These are phyloP conservation scores for Platyscapa corneri DNA, from an alignment of 1,140 invertebrate species.

Conservation along the genomic window DNA sequence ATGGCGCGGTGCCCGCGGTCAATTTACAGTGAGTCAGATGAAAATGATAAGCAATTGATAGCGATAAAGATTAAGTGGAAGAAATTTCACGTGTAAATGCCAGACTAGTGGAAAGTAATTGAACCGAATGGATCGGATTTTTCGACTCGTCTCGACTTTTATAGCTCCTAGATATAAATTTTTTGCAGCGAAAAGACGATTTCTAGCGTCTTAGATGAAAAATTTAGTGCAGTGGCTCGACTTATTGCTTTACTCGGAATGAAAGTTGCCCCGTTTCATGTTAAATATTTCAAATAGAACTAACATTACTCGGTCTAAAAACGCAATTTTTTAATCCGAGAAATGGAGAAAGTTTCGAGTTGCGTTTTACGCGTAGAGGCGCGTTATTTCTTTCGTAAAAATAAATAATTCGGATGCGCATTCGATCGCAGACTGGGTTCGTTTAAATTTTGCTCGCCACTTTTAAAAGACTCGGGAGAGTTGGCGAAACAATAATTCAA, in stretches of 20 bases:
- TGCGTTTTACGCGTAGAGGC: too few relatives aligned
- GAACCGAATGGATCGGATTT: too few relatives aligned
- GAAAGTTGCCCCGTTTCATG: not conserved
- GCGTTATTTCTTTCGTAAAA: not conserved
- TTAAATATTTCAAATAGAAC: not conserved
- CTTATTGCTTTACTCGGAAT: not conserved
- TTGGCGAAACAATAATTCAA: too few relatives aligned
- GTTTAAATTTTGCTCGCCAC: too few relatives aligned
- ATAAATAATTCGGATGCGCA: not conserved
- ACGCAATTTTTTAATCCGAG: not conserved
- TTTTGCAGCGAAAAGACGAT: not conserved
- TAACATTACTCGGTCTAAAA: not conserved
- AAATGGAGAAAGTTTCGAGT: constrained; percentile 5
- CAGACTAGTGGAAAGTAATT: too few relatives aligned
- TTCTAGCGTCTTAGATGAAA: not conserved
- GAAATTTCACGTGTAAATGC: too few relatives aligned
- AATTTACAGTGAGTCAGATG: too few relatives aligned
- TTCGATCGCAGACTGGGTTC: not conserved
- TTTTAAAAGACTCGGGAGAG: too few relatives aligned
- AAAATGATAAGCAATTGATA: too few relatives aligned
- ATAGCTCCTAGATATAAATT: not conserved
- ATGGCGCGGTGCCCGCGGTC: not conserved
- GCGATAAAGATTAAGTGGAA: too few relatives aligned
- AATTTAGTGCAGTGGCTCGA: not conserved
- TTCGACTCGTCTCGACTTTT: too few relatives aligned